phyloP scores from a whole-genome alignment of 2,113 vertebrate genomes.

The Coptodon rendalli region DNA sequence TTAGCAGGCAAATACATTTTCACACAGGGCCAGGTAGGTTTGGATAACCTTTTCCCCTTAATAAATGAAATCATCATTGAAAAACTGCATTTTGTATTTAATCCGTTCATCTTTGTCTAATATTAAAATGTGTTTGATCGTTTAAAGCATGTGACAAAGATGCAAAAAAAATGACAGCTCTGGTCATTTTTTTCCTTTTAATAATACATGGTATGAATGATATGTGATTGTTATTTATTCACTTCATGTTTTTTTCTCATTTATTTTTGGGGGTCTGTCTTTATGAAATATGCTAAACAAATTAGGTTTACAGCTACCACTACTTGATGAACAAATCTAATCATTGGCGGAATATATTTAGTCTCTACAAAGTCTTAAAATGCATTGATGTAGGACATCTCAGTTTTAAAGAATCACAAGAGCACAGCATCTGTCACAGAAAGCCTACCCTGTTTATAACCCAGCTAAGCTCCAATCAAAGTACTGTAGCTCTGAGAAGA shows the following conservation, averaged over 20 bases:
- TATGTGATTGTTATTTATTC: background rate
- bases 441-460: background rate
- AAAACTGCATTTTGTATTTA: background rate
- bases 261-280: background rate
- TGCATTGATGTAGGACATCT: background rate
- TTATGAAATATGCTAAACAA: background rate
- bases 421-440: constrained; percentile 17
- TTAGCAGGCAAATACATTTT: background rate
- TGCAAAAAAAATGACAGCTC: background rate
- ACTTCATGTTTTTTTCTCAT: background rate
- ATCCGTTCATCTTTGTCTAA: background rate
- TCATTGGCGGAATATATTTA: background rate
- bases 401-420: background rate
- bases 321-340: background rate
- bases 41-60: background rate
- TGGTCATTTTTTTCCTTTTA: background rate
- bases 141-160: background rate
- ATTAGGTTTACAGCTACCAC: background rate
- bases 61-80: background rate
- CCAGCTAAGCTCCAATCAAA: constrained; percentile 20
- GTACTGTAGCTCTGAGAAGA: constrained; percentile 6
- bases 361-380: background rate
- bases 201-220: background rate
- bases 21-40: background rate
- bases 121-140: background rate